Base-by-base conservation (phyloP, 2,888 invertebrate species). In the Drosophila macrothrix region DNA sequence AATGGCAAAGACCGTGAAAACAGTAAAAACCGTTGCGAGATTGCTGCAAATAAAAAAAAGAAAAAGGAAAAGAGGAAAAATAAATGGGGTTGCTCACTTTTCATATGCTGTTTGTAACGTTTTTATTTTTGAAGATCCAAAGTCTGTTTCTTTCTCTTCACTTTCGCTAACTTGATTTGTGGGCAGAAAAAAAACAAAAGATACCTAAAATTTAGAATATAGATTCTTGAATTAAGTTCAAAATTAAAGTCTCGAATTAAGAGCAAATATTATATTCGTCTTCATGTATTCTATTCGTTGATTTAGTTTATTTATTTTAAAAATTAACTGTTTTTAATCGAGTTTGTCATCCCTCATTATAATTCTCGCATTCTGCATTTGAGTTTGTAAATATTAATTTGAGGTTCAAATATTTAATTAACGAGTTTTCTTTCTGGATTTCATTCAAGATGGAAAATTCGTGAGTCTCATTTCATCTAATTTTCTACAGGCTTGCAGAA, bases 1-100 rank as follows among this genome's bases (percentile, higher is more conserved):
- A 79, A 76, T 82, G 79, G 73, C 80, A 82, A 76, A 82, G 76
- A 79, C 76, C 79, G 71, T 80, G 73, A 81, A 82, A 81, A 66
- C n/a, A 31, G 52, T 49, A 41, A 60, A 73, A 56, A 49, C 31
- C 65, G 35, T 50, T 65, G 25, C 64, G 7, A 22, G 65, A 16
- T n/a, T 64, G 39, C 29, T 31, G 52, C 52, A 52, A 52, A n/a
- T 28, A 65, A 29, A 52, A 22, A 22, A 64, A 22, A 64, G 16
- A 35, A 16, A 53, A 16, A 54, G 19, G 25, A 37, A 53, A 62
- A 54, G 28, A 43, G 56, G 3, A 52, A 6, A 25, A n/a, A 16
- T 9, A 10, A 29, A 73, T 73, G 2, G 25, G 25, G 25, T 46
- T 46, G 46, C 16, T 46, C 25, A 16, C 4, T 25, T 46, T 16